Evolutionary conservation across 2,113 vertebrate genomes (phyloP).

Genomic region (Garra rufa): DNA sequence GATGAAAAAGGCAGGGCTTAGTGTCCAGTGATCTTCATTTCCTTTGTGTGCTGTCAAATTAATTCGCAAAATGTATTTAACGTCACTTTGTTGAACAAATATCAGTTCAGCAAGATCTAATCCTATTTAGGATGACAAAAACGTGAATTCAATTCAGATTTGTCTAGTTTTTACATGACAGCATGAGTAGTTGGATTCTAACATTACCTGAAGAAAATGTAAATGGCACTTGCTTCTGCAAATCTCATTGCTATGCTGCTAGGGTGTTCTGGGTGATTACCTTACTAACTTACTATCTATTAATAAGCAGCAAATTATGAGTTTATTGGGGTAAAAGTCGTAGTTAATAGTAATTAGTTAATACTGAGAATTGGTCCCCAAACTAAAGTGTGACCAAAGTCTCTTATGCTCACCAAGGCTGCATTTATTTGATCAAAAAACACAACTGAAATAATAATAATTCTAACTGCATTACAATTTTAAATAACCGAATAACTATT

Average conservation of each 20-base stretch:
- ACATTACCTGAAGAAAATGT: neutral
- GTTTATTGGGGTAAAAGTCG: no score
- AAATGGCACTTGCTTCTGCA: no score
- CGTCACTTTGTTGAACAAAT: neutral
- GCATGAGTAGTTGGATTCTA: neutral
- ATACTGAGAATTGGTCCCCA: no score
- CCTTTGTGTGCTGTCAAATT: neutral
- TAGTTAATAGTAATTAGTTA: no score
- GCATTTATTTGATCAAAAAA: no score
- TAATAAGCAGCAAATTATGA: neutral
- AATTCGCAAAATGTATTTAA: neutral
- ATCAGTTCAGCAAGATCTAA: neutral
- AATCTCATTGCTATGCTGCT: neutral
- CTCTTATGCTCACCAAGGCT: no score
- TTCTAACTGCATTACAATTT: no score
- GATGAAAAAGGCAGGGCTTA: slow-evolving; percentile 24
- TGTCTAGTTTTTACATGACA: neutral
- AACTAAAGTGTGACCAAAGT: no score
- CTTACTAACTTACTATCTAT: neutral
- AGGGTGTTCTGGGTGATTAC: neutral
- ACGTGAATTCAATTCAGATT: neutral
- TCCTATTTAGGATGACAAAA: neutral
- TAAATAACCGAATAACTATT: no score
- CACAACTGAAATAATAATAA: no score
- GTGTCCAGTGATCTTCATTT: slow-evolving; percentile 32